These are phyloP conservation scores for Petromus typicus DNA, from an alignment of 2,113 vertebrate genomes.

Conservation along the genomic window DNA sequence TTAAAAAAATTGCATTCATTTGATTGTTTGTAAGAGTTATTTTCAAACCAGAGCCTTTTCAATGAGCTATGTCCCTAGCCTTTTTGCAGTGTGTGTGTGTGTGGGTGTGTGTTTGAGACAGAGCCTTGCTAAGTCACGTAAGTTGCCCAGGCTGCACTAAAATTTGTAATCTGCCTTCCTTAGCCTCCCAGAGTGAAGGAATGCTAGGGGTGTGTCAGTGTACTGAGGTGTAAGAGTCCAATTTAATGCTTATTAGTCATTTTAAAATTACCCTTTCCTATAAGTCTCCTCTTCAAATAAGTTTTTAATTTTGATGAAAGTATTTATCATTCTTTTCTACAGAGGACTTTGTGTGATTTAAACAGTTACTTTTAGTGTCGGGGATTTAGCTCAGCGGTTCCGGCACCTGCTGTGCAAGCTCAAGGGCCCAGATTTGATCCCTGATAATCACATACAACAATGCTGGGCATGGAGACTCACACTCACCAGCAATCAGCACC, in stretches of 20 bases:
- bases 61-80: not conserved
- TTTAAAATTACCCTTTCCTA: slow-evolving; percentile 26
- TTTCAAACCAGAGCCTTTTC: not conserved
- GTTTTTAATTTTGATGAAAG: slow-evolving; percentile 13
- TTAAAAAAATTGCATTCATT: not conserved
- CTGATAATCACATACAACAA: too few species aligned
- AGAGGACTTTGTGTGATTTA: not conserved
- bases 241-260: not conserved
- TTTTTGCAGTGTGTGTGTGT: not conserved
- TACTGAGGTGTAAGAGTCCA: not conserved
- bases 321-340: slow-evolving; percentile 23
- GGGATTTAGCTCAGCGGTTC: too few species aligned
- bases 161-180: not conserved
- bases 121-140: not conserved
- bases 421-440: too few species aligned
- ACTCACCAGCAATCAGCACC: too few species aligned
- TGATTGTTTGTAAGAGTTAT: not conserved
- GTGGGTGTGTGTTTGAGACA: not conserved
- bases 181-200: not conserved
- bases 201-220: not conserved
- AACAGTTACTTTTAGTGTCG: too few species aligned
- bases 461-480: too few species aligned
- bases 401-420: too few species aligned
- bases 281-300: not conserved
- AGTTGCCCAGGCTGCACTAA: not conserved